Evolutionary conservation across 2,888 invertebrate genomes (phyloP).

Genomic region (Heliconius aoede): DNA sequence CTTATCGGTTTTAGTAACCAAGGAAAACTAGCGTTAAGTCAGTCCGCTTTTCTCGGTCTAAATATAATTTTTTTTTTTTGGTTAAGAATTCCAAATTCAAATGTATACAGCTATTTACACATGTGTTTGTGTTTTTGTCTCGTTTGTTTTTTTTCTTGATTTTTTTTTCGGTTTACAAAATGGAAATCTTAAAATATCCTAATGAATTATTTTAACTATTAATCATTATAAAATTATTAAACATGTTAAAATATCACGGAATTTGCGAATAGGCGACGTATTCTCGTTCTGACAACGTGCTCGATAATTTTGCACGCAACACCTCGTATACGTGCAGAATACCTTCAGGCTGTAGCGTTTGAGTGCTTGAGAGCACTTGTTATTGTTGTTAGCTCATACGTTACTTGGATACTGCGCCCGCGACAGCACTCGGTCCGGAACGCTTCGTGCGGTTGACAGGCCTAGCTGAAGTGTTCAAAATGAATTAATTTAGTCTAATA

Average conservation of each 20-base stretch:
- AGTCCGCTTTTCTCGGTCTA: too few species aligned
- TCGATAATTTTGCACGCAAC: conserved; percentile 33
- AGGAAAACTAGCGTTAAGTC: too few species aligned
- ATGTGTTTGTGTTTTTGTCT: too few species aligned
- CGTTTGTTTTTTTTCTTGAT: too few species aligned
- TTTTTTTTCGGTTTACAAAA: background rate
- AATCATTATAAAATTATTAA: background rate
- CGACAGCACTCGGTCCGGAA: conserved; percentile 37
- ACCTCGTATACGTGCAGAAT: conserved; percentile 33
- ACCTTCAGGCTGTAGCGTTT: conserved; percentile 14
- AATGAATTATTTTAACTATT: background rate
- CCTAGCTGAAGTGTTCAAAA: conserved; percentile 36
- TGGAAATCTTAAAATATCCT: background rate
- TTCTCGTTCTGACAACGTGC: conserved; percentile 14
- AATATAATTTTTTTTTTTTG: too few species aligned
- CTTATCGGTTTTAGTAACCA: too few species aligned
- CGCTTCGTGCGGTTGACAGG: conserved; percentile 39
- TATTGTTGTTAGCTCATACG: conserved; percentile 33
- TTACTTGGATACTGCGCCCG: conserved; percentile 32
- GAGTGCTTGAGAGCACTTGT: conserved; percentile 13
- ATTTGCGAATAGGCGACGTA: conserved; percentile 1
- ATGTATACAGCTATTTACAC: too few species aligned
- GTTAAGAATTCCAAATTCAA: too few species aligned
- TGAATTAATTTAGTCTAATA: conserved; percentile 31
- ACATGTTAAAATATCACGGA: background rate